Evolutionary conservation across 2,888 invertebrate species (phyloP), one percentile per base, ranked within the genome.

Genomic region (Pandemis corylana): DNA sequence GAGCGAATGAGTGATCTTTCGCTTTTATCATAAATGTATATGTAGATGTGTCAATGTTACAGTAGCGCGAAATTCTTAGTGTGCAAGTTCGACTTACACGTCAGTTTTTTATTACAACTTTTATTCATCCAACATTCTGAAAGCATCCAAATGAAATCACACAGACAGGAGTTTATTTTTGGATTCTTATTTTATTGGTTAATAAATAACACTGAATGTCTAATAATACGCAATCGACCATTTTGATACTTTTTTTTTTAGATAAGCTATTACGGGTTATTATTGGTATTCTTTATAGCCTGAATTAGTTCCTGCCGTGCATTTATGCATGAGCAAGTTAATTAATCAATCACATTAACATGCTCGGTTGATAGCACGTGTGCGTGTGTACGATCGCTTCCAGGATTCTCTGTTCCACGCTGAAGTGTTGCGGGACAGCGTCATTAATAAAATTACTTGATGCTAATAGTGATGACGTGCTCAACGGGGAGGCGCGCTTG

Each of bases 271-370:
- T 69, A 74, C 41, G 61, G 65, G 69, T 41, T 66, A 66, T 70
- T 74, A 74, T 66, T 74, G 59, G 59, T 51, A 62, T 74, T 74
- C 65, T 72, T 66, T 64, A 44, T 70, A 44, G 44, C 44, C 69
- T 66, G 53, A 70, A 70, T 74, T 53, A 51, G 74, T 74, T 74
- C 74, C 74, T 74, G 65, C 65, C 69, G 70, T 74, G 74, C 74
- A 74, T 74, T 44, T 61, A 69, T 74, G 74, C 74, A 74, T 74
- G 70, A 62, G 70, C 59, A 56, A 20, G 15, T 42, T 61, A 62
- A 74, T 74, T 74, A 70, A 70, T 65, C 51, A 66, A 66, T 62
- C 65, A 44, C 69, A 69, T 73, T 53, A 73, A 53, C 68, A 68
- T 20, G 64, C 46, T 44, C 20, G 46, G 20, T 20, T 20, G 46